These are phyloP conservation scores for Bos javanicus DNA, from an alignment of 2,113 vertebrate genomes.

Conservation along the genomic window DNA sequence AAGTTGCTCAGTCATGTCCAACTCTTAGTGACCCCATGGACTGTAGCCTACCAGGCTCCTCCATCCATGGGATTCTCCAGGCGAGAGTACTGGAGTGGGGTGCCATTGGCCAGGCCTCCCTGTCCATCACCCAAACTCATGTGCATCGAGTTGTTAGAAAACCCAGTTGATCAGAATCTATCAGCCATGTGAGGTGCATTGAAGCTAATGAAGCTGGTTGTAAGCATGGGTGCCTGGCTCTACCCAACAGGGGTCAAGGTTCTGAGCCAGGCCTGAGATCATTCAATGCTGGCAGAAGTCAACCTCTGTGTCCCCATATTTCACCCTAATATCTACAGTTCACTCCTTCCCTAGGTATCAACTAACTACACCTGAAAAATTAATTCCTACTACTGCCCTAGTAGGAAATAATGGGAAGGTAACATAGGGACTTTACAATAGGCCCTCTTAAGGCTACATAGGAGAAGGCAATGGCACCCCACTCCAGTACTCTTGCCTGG, in stretches of 20 bases:
- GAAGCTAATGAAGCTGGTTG: background rate
- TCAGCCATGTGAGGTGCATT: background rate
- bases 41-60: too few relatives aligned
- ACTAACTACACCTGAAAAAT: constrained; percentile 46
- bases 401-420: background rate
- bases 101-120: too few relatives aligned
- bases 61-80: too few relatives aligned
- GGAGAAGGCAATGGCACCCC: too few relatives aligned
- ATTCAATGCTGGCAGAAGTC: background rate
- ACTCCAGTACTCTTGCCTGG: too few relatives aligned
- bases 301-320: background rate
- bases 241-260: background rate
- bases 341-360: background rate
- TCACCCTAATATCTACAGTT: background rate
- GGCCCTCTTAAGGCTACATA: background rate
- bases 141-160: background rate
- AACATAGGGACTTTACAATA: background rate
- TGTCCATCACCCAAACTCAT: too few relatives aligned
- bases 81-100: too few relatives aligned
- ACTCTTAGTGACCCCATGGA: too few relatives aligned
- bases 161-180: constrained; percentile 26
- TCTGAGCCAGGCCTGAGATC: background rate
- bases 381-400: constrained; percentile 15
- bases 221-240: background rate
- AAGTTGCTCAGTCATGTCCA: too few relatives aligned